These are phyloP conservation scores for Psylliodes chrysocephalus DNA, from an alignment of 2,888 invertebrate species.

Conservation along the genomic window DNA sequence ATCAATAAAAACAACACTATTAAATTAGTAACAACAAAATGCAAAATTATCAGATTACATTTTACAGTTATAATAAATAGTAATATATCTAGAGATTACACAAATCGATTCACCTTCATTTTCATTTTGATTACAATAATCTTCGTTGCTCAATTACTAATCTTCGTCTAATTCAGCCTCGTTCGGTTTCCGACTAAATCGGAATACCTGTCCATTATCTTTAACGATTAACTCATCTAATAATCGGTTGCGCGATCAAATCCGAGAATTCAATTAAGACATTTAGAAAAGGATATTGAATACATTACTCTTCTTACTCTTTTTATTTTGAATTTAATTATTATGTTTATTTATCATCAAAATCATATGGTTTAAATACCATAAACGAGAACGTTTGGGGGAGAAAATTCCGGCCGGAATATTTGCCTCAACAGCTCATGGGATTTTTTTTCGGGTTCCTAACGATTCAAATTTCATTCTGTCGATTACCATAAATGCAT, in stretches of 20 bases:
- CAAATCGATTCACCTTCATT: constrained; percentile 1
- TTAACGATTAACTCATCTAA: constrained; percentile 7
- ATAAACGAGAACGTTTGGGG: too few species aligned
- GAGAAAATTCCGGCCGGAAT: too few species aligned
- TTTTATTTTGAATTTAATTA: too few species aligned
- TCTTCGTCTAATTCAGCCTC: constrained; percentile 7
- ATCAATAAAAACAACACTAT: too few species aligned
- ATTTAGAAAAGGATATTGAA: neutral
- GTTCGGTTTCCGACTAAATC: constrained; percentile 7
- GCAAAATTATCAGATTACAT: constrained; percentile 2
- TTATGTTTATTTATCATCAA: too few species aligned
- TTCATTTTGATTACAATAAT: constrained; percentile 6
- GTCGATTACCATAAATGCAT: too few species aligned
- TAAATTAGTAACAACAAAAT: too few species aligned
- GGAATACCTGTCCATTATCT: neutral
- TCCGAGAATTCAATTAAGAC: neutral
- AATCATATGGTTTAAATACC: too few species aligned
- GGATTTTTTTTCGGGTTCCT: too few species aligned
- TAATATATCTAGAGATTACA: neutral
- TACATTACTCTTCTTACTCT: too few species aligned
- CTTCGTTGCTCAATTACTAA: neutral
- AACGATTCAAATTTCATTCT: too few species aligned
- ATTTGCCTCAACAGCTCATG: too few species aligned
- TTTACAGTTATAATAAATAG: constrained; percentile 7
- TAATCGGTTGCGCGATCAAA: neutral